Evolutionary conservation across 2,888 invertebrate genomes (phyloP).

Genomic region (Alsophila aescularia): DNA sequence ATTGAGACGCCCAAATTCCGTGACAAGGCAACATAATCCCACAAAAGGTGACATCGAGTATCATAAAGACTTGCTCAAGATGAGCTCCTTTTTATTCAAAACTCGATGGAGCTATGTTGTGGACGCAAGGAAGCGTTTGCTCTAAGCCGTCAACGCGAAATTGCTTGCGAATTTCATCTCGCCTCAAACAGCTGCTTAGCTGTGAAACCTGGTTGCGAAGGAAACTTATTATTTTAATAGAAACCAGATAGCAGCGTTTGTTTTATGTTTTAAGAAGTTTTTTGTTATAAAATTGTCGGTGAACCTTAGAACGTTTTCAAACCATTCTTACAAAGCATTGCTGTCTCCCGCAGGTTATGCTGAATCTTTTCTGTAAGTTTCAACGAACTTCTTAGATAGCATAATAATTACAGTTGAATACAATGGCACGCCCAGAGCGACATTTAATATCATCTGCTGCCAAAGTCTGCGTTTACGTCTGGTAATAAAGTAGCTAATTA

Average conservation of each 20-base stretch:
- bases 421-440: conserved; percentile 36
- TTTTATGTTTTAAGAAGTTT: conserved; percentile 20
- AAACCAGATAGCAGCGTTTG: conserved; percentile 14
- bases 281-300: conserved; percentile 14
- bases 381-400: conserved; percentile 51
- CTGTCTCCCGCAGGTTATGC: conserved; percentile 35
- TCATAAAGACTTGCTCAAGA: conserved; percentile 41
- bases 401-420: conserved; percentile 58
- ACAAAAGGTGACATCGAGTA: conserved; percentile 36
- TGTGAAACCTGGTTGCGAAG: conserved; percentile 15
- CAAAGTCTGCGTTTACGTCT: conserved; percentile 27
- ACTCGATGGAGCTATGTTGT: conserved; percentile 42
- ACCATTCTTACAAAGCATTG: conserved; percentile 38
- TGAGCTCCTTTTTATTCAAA: conserved; percentile 50
- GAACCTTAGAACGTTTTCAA: conserved; percentile 39
- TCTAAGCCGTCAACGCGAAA: conserved; percentile 47
- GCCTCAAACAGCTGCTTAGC: conserved; percentile 38
- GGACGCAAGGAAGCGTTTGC: conserved; percentile 39
- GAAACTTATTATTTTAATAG: conserved; percentile 13
- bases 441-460: conserved; percentile 51
- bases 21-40: conserved; percentile 31
- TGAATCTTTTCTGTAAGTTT: conserved; percentile 48
- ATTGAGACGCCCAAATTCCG: conserved; percentile 21
- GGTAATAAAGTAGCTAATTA: too few species aligned
- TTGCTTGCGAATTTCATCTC: conserved; percentile 53